Conservation (phyloP, 2,888 invertebrate genomes). For the Teleiodes luculella region DNA sequence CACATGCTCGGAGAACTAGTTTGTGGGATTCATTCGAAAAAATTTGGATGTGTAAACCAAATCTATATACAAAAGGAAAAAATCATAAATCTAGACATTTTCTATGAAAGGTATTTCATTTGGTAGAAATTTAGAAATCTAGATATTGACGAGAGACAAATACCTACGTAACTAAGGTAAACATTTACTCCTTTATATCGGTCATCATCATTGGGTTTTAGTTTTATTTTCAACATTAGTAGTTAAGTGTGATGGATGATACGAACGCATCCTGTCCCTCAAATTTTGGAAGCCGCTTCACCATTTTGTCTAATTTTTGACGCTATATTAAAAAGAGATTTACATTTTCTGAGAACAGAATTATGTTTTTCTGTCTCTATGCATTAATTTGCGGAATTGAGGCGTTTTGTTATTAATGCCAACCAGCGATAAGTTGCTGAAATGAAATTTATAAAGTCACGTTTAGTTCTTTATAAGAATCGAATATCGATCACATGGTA, state of each 20-base stretch:
- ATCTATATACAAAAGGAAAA: no score
- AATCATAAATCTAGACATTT: no score
- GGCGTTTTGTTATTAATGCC: background rate
- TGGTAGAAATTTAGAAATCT: no score
- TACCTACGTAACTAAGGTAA: no score
- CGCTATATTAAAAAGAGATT: conserved; percentile 7
- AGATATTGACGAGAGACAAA: no score
- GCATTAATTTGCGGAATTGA: no score
- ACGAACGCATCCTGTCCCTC: background rate
- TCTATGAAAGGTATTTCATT: no score
- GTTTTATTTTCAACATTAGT: background rate
- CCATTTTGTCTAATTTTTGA: background rate
- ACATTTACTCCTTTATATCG: no score
- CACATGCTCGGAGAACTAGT: background rate
- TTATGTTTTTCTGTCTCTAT: background rate
- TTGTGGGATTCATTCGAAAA: background rate
- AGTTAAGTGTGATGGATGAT: conserved; percentile 1
- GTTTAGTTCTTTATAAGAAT: background rate
- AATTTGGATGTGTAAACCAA: no score
- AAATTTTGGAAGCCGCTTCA: background rate
- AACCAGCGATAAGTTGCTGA: background rate
- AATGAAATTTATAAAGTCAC: background rate
- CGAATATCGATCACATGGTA: conserved; percentile 1
- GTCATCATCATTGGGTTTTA: no score
- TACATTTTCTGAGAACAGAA: background rate